These are phyloP conservation scores for Thysanoteuthis rhombus DNA, from an alignment of 2,888 invertebrate genomes.

Conservation along the genomic window DNA sequence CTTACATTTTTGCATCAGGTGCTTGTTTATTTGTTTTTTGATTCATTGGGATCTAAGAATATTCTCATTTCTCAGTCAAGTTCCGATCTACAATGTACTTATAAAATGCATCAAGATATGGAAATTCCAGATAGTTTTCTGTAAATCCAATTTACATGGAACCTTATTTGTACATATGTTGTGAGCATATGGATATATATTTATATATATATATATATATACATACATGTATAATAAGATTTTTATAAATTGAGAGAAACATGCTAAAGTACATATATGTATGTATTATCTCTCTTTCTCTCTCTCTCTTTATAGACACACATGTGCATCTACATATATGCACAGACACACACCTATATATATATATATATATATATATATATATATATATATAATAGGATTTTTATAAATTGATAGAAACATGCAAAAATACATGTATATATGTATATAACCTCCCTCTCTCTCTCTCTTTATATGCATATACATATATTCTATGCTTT, in stretches of 20 bases:
- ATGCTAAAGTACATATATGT: no score
- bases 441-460: no score
- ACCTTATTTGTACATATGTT: not conserved
- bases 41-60: not conserved
- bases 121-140: not conserved
- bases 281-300: no score
- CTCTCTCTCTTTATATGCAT: no score
- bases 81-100: not conserved
- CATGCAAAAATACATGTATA: no score
- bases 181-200: not conserved
- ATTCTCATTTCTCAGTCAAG: not conserved
- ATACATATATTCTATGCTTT: no score
- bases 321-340: no score
- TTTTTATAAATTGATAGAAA: no score
- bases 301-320: no score
- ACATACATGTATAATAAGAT: not conserved
- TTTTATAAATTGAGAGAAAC: no score
- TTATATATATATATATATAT: no score
- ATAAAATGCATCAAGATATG: not conserved
- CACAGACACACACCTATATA: not conserved
- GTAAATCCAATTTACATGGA: conserved; percentile 12
- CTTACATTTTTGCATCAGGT: not conserved
- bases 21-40: not conserved
- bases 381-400: no score
- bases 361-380: not conserved